These are phyloP conservation scores for Pentalonia nigronervosa DNA, from an alignment of 1,140 invertebrate species.

Conservation along the genomic window DNA sequence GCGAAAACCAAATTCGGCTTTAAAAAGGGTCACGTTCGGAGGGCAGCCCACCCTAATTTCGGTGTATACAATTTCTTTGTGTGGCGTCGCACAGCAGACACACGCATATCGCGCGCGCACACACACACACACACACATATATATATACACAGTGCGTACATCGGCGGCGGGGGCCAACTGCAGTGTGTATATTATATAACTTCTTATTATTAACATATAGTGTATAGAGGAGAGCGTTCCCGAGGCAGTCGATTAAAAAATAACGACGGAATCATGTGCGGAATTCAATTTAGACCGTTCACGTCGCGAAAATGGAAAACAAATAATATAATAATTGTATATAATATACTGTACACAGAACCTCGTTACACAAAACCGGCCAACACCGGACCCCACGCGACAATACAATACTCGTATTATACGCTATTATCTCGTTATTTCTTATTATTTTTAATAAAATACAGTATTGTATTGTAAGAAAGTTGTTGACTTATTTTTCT, in stretches of 20 bases:
- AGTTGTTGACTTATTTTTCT: conserved; percentile 2
- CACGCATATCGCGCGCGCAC: too few species aligned
- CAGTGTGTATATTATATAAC: background rate
- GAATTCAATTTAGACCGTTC: conserved; percentile 43
- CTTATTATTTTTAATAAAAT: background rate
- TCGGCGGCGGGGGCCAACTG: background rate
- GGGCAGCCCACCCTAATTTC: conserved; percentile 51
- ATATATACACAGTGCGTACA: background rate
- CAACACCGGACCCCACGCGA: background rate
- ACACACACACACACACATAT: too few species aligned
- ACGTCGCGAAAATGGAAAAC: background rate
- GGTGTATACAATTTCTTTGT: conserved; percentile 23
- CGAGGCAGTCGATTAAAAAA: conserved; percentile 49
- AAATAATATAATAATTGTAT: background rate
- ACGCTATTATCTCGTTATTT: conserved; percentile 18
- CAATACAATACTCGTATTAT: background rate
- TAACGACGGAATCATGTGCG: conserved; percentile 26
- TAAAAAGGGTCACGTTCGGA: conserved; percentile 52
- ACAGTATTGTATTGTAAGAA: background rate
- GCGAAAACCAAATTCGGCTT: conserved; percentile 52
- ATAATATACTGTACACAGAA: background rate
- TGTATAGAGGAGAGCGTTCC: background rate
- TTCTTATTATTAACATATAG: background rate
- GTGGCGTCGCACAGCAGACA: background rate
- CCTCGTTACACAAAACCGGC: background rate